Evolutionary conservation across 2,888 invertebrate genomes (phyloP), one percentile per base, ranked within the genome.

Genomic region (Thymelicus acteon): DNA sequence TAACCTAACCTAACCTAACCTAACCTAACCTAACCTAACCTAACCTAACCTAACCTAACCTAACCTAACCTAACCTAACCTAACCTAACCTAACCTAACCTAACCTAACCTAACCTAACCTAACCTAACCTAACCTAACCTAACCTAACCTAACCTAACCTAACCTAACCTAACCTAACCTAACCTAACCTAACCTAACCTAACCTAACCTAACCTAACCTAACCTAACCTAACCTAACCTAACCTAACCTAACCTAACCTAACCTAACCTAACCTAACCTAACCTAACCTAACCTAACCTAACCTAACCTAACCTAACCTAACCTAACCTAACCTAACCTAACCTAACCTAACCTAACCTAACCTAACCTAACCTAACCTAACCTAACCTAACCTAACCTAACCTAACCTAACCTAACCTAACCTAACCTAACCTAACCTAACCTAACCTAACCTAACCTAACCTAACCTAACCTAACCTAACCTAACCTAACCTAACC

Each of bases 1-100:
- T 49, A 49, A 49, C 49, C 49, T 49, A 49, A 49, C 49, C 49
- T 49, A 49, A 49, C 49, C 49, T 49, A 49, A 49, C 49, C 49
- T 49, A 49, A 49, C 49, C 49, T 49, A 49, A 49, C 49, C 49
- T 49, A 49, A 49, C 49, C 49, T 49, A 49, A 49, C 49, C 49
- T 49, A 49, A 49, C 49, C 49, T 49, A 49, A 49, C 49, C 49
- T 49, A 49, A 49, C 49, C 49, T 49, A 49, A 49, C 49, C 49
- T 49, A 49, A 49, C 49, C 49, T 49, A 49, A 49, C 49, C 49
- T 49, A 49, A 49, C 49, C 49, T 49, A 49, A 49, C 49, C 49
- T 49, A 49, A 49, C 49, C 49, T 49, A 49, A 49, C 49, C 49
- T 49, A 49, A 49, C 49, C 49, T 49, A 49, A 49, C 49, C 49